Conservation (phyloP, 1,140 invertebrate genomes). For the Lordiphosa clarofinis region DNA sequence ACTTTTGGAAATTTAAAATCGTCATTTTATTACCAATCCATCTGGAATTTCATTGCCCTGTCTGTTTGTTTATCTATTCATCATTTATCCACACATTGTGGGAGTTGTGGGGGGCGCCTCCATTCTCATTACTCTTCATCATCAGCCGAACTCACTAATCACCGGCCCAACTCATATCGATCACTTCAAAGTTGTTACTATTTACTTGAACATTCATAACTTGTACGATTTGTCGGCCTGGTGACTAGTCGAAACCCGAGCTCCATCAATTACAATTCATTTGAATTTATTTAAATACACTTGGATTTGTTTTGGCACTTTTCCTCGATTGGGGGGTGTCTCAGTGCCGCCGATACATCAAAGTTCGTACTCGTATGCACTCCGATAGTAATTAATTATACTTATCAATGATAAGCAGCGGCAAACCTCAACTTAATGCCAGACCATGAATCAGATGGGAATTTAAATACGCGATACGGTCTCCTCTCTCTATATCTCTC, state of each 20-base stretch:
- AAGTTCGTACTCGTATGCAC: constrained; percentile 40
- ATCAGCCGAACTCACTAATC: too few relatives aligned
- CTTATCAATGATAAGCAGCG: constrained; percentile 51
- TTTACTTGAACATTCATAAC: too few relatives aligned
- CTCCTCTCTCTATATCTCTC: too few relatives aligned
- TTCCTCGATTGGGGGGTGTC: constrained; percentile 14
- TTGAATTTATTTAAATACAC: constrained; percentile 76
- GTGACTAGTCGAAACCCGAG: not conserved
- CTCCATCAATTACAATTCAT: constrained; percentile 69
- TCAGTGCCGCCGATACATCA: constrained; percentile 54
- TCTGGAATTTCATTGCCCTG: too few relatives aligned
- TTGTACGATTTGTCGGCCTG: not conserved
- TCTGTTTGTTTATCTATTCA: too few relatives aligned
- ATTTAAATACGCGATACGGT: constrained; percentile 35
- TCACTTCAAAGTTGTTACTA: constrained; percentile 9
- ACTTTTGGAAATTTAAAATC: too few relatives aligned
- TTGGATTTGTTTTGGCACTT: constrained; percentile 46
- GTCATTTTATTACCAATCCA: too few relatives aligned
- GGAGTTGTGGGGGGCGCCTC: too few relatives aligned
- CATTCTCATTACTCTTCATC: too few relatives aligned
- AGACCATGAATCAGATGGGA: constrained; percentile 58
- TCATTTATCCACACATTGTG: too few relatives aligned
- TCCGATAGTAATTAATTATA: constrained; percentile 66
- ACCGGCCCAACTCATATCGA: not conserved
- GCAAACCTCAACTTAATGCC: constrained; percentile 40